Percentiles rank a stretch among this genome's conserved stretches.
phyloP scores from a whole-genome alignment of 2,797 vertebrate species.

The Periparus ater region DNA sequence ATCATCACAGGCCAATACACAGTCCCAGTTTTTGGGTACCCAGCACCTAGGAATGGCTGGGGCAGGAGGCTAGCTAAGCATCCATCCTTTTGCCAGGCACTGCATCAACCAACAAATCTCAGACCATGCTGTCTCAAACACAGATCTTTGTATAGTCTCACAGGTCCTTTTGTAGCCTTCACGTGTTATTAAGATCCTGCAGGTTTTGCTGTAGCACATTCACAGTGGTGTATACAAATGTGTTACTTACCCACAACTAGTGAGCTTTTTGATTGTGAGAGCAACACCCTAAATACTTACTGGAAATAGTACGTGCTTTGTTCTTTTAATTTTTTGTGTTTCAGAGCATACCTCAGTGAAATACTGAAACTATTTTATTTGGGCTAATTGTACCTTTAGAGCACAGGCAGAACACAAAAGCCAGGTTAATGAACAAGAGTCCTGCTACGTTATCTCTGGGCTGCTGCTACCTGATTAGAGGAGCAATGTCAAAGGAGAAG shows the following conservation, averaged over 20 bases:
- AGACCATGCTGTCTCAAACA: neutral
- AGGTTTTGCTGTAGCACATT: neutral
- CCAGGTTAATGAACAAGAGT: neutral
- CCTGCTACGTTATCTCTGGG: neutral
- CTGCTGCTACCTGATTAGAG: neutral
- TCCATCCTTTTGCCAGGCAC: neutral
- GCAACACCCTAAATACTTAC: neutral
- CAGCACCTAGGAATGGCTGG: neutral
- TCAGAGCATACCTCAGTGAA: neutral
- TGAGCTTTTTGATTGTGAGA: neutral
- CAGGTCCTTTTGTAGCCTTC: neutral
- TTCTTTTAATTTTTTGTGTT: neutral
- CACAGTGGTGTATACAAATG: neutral
- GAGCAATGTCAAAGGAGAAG: neutral
- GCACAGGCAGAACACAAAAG: neutral
- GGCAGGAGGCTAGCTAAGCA: neutral
- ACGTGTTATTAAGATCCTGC: neutral
- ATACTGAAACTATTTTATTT: neutral
- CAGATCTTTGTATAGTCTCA: neutral
- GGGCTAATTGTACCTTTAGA: neutral
- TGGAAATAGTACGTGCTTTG: neutral
- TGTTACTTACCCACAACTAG: neutral
- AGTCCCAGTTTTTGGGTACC: neutral
- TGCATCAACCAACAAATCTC: neutral
- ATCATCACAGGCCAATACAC: neutral